Percentiles rank a stretch among this genome's conserved stretches.
Conservation (phyloP, 2,113 vertebrate species). For the Dicaeum eximium region DNA sequence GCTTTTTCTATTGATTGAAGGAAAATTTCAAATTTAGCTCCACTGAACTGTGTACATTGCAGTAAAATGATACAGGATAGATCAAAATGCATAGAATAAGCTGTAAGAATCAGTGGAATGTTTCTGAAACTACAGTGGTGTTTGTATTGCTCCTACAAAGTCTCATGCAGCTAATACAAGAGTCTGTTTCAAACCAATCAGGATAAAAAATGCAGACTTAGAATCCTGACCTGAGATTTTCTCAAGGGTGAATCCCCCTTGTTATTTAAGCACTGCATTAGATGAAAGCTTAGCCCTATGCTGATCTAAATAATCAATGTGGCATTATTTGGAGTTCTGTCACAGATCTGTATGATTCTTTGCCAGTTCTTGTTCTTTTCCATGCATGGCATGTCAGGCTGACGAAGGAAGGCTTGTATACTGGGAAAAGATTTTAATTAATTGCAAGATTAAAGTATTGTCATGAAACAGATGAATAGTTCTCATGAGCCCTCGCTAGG, state of each 20-base stretch:
- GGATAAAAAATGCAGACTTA: not conserved
- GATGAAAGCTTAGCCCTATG: not conserved
- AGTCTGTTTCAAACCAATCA: not conserved
- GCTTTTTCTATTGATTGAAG: not conserved
- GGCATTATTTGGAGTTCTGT: slow-evolving; percentile 13
- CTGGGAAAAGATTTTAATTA: slow-evolving; percentile 69
- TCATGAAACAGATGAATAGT: slow-evolving; percentile 66
- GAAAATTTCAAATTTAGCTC: not conserved
- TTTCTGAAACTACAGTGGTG: not conserved
- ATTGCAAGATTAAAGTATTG: slow-evolving; percentile 68
- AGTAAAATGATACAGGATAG: not conserved
- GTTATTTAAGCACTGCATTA: slow-evolving; percentile 10
- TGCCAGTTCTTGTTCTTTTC: slow-evolving; percentile 35
- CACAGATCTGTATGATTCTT: slow-evolving; percentile 21
- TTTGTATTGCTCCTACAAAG: not conserved
- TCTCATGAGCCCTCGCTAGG: slow-evolving; percentile 46
- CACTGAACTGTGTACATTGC: not conserved
- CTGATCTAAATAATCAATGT: slow-evolving; percentile 17
- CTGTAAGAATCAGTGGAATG: not conserved
- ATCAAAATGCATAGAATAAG: not conserved
- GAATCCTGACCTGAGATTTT: not conserved
- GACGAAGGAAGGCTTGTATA: slow-evolving; percentile 44
- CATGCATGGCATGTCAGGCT: slow-evolving; percentile 19
- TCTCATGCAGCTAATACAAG: not conserved
- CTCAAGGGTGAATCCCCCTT: not conserved